Base-by-base conservation (phyloP, 23 tunicate genomes). In the Botrylloides violaceus region DNA sequence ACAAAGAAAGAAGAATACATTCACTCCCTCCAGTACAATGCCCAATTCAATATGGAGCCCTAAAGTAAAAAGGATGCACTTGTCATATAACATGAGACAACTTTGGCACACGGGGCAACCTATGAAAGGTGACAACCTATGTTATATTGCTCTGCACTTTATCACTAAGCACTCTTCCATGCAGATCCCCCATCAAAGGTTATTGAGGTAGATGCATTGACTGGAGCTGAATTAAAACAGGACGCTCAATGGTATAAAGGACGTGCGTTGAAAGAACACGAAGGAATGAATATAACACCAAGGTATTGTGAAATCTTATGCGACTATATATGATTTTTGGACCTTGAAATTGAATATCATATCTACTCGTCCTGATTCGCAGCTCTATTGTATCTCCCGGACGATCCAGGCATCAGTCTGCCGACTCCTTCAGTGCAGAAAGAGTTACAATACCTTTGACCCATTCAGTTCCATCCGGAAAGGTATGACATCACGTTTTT, bases 31-130 rank as follows among this genome's bases (percentile, higher is more conserved):
- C 3, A 68, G 74, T 56, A 37, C 25, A 19, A 68, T 68, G 74
- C 74, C 74, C 4, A 38, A 39, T 43, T 68, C 74, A 23, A 68
- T 68, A 34, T 68, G 74, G 74, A 68, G 58, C 37, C 74, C 62
- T 29, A 66, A 32, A 66, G 75, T 66, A 49, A 77, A 66, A 33
- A 33, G 74, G 15, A 71, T 26, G 63, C 61, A 29, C 32, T 80
- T 77, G 4, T 80, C 94, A 0, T 85, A 85, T 63, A 57, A 80
- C 28, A 85, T 85, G 55, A 59, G 79, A 31, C 78, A 72, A 25
- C 43, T 85, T 57, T 39, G 76, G 39, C 94, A 85, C 63, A 80
- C 61, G 7, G 84, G 85, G 3, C 94, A 85, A 75, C 71, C 80
- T 4, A 49, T 80, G 23, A 79, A 62, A 66, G 85, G 94, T 84